phyloP scores from a whole-genome alignment of 1,140 invertebrate species.

The Littorina saxatilis region DNA sequence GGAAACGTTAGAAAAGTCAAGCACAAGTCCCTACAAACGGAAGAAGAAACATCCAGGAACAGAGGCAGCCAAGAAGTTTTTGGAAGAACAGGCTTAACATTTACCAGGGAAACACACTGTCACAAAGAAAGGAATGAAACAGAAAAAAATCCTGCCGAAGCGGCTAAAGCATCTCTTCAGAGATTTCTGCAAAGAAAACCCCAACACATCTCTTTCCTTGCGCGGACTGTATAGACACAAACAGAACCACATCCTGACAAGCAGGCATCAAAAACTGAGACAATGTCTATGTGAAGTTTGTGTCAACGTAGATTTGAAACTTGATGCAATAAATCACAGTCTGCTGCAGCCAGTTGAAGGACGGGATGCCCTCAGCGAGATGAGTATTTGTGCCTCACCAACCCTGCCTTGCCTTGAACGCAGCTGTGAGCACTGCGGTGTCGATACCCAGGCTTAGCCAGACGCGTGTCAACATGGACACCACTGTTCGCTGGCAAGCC shows the following conservation, averaged over 20 bases:
- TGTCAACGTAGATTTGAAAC: conserved; percentile 25
- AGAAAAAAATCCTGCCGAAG: conserved; percentile 15
- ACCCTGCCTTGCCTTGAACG: not conserved
- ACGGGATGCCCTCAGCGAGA: not conserved
- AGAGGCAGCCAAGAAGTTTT: not conserved
- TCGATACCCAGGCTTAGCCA: not conserved
- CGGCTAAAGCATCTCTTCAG: not conserved
- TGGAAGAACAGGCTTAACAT: not conserved
- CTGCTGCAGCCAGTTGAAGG: conserved; percentile 12
- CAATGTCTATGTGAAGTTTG: conserved; percentile 6
- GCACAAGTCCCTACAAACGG: not conserved
- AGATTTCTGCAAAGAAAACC: not conserved
- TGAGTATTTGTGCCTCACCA: not conserved
- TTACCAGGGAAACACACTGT: not conserved
- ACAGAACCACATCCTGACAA: not conserved
- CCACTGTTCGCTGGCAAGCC: not conserved
- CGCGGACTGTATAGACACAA: not conserved
- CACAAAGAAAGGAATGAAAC: not conserved
- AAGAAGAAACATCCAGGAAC: not conserved
- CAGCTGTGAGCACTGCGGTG: not conserved
- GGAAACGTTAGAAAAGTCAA: not conserved
- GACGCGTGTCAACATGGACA: no score
- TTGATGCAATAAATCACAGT: conserved; percentile 5
- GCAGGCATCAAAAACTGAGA: not conserved
- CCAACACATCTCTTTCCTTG: not conserved